phyloP scores from a whole-genome alignment of 2,113 vertebrate genomes.

The Electrona antarctica region DNA sequence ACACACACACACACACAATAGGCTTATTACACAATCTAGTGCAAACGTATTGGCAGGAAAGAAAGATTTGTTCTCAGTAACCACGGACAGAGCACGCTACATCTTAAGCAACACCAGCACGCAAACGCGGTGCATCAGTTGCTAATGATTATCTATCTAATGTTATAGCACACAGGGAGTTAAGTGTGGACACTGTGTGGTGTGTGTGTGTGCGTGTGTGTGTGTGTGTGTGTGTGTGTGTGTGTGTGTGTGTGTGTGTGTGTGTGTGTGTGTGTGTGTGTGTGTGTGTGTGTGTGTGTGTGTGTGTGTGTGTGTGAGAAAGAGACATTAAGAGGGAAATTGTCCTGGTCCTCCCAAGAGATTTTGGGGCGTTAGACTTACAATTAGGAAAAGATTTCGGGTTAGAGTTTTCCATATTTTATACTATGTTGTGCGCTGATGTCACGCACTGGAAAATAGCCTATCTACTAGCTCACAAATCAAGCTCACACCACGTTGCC shows the following conservation, averaged over 20 bases:
- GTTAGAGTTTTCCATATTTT: too few species aligned
- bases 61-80: conserved; percentile 70
- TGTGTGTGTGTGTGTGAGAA: too few species aligned
- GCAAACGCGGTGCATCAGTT: conserved; percentile 44
- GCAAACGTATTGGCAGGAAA: conserved; percentile 63
- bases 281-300: neutral
- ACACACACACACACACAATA: conserved; percentile 38
- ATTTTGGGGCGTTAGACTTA: too few species aligned
- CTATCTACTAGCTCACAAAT: too few species aligned
- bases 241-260: neutral
- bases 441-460: too few species aligned
- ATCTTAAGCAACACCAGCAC: conserved; percentile 53
- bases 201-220: neutral
- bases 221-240: too few species aligned
- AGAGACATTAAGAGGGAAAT: too few species aligned
- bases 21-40: conserved; percentile 67
- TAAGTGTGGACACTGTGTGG: conserved; percentile 24
- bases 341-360: too few species aligned
- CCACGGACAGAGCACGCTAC: conserved; percentile 66
- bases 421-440: too few species aligned
- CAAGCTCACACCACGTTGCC: too few species aligned
- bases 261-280: conserved; percentile 6
- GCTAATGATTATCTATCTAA: conserved; percentile 61
- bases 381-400: too few species aligned
- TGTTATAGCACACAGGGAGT: conserved; percentile 44